Percentiles rank a stretch among this genome's conserved stretches.
Conservation (phyloP, 2,888 invertebrate species). For the Amiota communis region DNA sequence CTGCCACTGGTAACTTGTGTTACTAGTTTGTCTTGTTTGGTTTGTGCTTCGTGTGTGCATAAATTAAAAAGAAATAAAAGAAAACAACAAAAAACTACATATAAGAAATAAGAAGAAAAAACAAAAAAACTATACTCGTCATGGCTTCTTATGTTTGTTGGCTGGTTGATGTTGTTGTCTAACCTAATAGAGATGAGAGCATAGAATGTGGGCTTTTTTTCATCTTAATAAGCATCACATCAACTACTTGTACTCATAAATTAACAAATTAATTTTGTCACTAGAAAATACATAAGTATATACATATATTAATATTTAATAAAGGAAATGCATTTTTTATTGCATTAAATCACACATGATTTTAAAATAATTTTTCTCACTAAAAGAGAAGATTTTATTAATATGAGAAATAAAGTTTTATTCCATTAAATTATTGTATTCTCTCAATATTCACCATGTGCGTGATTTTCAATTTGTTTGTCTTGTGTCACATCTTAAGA, state of each 20-base stretch:
- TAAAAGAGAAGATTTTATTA: too few species aligned
- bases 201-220: too few species aligned
- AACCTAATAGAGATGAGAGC: not conserved
- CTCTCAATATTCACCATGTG: slow-evolving; percentile 39
- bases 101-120: slow-evolving; percentile 53
- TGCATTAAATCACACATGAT: too few species aligned
- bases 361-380: too few species aligned
- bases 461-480: slow-evolving; percentile 33
- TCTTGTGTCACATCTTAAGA: slow-evolving; percentile 43
- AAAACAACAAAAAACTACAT: slow-evolving; percentile 48
- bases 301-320: too few species aligned
- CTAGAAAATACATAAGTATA: too few species aligned
- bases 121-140: slow-evolving; percentile 44
- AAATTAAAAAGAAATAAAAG: slow-evolving; percentile 55
- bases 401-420: too few species aligned
- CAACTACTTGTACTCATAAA: too few species aligned
- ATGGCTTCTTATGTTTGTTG: slow-evolving; percentile 45
- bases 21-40: slow-evolving; percentile 58
- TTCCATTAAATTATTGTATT: not conserved
- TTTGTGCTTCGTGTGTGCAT: slow-evolving; percentile 49
- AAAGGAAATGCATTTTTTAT: too few species aligned
- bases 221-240: too few species aligned
- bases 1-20: slow-evolving; percentile 54
- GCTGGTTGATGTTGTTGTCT: slow-evolving; percentile 40
- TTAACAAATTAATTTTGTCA: too few species aligned